Base-by-base conservation (phyloP, 2,797 vertebrate genomes). In the Rhinichthys osculus region DNA sequence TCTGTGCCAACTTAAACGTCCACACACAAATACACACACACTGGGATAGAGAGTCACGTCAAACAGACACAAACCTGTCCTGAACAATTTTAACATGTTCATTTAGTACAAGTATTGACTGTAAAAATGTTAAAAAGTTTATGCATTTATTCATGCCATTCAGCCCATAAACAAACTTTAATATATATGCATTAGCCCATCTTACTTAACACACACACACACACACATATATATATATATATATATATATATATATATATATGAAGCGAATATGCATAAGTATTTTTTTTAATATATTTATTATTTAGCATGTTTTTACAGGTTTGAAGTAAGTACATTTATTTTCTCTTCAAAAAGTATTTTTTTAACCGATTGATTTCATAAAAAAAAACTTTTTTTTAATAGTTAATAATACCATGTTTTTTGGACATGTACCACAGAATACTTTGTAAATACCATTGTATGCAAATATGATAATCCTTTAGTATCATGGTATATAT, bases 1-100 rank as follows among this genome's bases (percentile, higher is more conserved):
- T 79, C 86, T 30, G 11, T 80, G 77, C 86, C 86, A 84, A 80
- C 81, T 57, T 42, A 66, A 52, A 81, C 71, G 38, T 57, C 19
- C 40, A 64, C 59, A 76, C 38, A 44, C 13, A 66, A 71, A 87
- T 40, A 70, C 70, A 83, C 85, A 42, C 72, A 71, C 16, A 50
- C 57, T 47, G 9, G 30, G 33, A 59, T 57, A 70, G 54, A 35
- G 27, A 69, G 57, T 52, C 72, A 21, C 13, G 23, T 38, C 59
- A 77, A 77, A 85, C 27, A 54, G 44, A 54, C 33, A 23, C 16
- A 35, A 17, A 1, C 76, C 40, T 23, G 57, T 50, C 27, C 33
- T 23, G 1, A 13, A n/a, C 17, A 10, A 70, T 27, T 81, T n/a
- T 66, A 19, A 33, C 9, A 50, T 50, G n/a, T 50, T 33, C 2